Base-by-base conservation (phyloP, 1,140 invertebrate species). In the Myzus persicae region DNA sequence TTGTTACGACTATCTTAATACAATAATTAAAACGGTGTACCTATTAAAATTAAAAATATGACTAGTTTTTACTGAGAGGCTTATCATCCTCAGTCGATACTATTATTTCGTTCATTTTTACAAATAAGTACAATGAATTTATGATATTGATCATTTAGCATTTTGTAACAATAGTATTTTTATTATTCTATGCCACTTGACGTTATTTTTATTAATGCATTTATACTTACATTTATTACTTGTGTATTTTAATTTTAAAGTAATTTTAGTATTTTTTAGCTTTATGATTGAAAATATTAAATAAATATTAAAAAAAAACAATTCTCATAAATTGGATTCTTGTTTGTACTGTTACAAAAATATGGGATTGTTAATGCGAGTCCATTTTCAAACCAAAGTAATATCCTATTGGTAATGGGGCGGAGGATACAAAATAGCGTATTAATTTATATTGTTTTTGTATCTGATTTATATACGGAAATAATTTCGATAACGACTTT, bases 361-460 rank as follows among this genome's bases (percentile, higher is more conserved):
- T n/a, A n/a, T 18, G 14, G 18, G 59, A 76, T 76, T 76, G 31
- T 76, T 76, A n/a, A n/a, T 67, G 14, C 59, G 2, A 31, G 31
- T 76, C 18, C 14, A 6, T 76, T n/a, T 76, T 76, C 14, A 9
- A 76, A 36, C 59, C n/a, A n/a, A n/a, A 76, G 59, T 36, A 76
- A 76, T 76, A 76, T 76, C 59, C 59, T 76, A 76, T 76, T 76
- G n/a, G 14, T n/a, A 14, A 76, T n/a, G n/a, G 14, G 14, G 14
- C 1, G n/a, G 59, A 76, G 14, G n/a, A 76, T 31, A 76, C 31
- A 5, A 76, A 76, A 76, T 67, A 67, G 4, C 59, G 59, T 67
- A n/a, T 76, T 76, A n/a, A 76, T 76, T n/a, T n/a, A 76, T 76
- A 76, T n/a, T 76, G 59, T n/a, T 76, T 76, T 76, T 76, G 31